phyloP scores from a whole-genome alignment of 2,113 vertebrate species.

The Cynoglossus semilaevis region DNA sequence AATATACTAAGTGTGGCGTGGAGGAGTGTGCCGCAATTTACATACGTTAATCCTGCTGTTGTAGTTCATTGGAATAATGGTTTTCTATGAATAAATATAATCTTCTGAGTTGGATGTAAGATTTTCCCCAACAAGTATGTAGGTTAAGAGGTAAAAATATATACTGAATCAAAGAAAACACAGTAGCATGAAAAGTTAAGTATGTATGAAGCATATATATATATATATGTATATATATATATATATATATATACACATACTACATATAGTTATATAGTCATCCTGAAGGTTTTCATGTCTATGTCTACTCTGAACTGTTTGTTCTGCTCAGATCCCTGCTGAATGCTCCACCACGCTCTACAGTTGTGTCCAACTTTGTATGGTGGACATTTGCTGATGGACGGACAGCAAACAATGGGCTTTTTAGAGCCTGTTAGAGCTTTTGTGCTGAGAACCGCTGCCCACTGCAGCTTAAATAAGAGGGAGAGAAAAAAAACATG shows the following conservation, averaged over 20 bases:
- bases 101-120: not conserved
- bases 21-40: too few relatives aligned
- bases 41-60: too few relatives aligned
- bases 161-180: too few relatives aligned
- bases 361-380: not conserved
- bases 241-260: not conserved
- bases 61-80: too few relatives aligned
- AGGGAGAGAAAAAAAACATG: not conserved
- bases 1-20: too few relatives aligned
- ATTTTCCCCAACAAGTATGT: too few relatives aligned
- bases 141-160: too few relatives aligned
- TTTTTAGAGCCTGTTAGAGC: slow-evolving; percentile 1
- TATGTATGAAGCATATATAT: too few relatives aligned
- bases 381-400: not conserved
- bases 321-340: not conserved
- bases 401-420: not conserved
- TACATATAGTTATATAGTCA: not conserved
- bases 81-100: not conserved
- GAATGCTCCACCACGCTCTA: slow-evolving; percentile 4
- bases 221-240: not conserved
- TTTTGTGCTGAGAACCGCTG: slow-evolving; percentile 3
- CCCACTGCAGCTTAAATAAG: not conserved
- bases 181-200: too few relatives aligned
- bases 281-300: not conserved
- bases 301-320: slow-evolving; percentile 5